Evolutionary conservation across 2,888 invertebrate genomes (phyloP), one percentile per base, ranked within the genome.

Genomic region (Mamestra brassicae): DNA sequence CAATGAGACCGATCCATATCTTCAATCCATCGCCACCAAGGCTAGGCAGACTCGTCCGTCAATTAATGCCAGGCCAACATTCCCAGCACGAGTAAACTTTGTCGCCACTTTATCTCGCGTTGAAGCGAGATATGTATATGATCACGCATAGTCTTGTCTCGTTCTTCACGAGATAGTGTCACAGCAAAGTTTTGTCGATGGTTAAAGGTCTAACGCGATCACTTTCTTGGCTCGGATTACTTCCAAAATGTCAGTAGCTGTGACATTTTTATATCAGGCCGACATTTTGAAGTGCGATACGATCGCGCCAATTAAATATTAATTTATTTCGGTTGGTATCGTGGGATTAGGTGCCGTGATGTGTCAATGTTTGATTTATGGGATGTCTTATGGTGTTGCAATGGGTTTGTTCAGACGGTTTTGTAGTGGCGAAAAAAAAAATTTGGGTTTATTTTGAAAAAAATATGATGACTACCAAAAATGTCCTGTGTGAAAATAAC

Each of bases 241-340:
- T 91, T 92, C 92, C 93, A 88, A 95, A 96, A 96, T 96, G 96
- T 95, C 96, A 95, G 88, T 89, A 92, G 92, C 93, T 91, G 91
- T 95, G 96, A 96, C 96, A 96, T 96, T 96, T 96, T 96, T 96
- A 96, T 95, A 92, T 90, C 92, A 88, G 93, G 87, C 90, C 93
- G 95, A 95, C 95, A 95, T 95, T 95, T 95, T 91, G 94, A 92
- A 91, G 92, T 91, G 76, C 89, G 96, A 95, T 96, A 94, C 86
- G 89, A 95, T 95, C 96, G 87, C 88, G 89, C 94, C 95, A 96
- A 96, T 96, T 96, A 95, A 92, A 94, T 92, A 95, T 95, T 94
- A 95, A 94, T 94, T 94, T 94, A 91, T 92, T 89, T 91, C 78
- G 86, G 87, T 73, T 77, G 64, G 71, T 57, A 66, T 85, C 80